Conservation (phyloP, 2,113 vertebrate species). For the Silurus glanis region DNA sequence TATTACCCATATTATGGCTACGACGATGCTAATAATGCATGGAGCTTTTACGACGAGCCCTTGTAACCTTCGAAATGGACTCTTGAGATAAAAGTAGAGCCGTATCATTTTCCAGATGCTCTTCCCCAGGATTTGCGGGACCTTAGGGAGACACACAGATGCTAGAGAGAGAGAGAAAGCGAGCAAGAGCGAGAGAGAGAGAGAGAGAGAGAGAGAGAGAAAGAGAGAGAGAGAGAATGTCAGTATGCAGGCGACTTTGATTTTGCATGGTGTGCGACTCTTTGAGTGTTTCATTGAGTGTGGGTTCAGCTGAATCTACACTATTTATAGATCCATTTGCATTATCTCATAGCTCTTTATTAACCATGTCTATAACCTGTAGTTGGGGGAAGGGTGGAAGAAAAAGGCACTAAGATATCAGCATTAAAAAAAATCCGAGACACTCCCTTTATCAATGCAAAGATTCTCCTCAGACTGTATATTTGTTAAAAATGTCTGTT, state of each 20-base stretch:
- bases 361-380: background rate
- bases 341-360: constrained; percentile 28
- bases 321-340: constrained; percentile 45
- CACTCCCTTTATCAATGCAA: background rate
- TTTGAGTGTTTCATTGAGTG: constrained; percentile 20
- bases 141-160: constrained; percentile 27
- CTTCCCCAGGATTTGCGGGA: constrained; percentile 33
- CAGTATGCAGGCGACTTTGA: constrained; percentile 6
- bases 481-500: background rate
- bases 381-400: background rate
- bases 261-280: constrained; percentile 30
- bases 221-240: background rate
- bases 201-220: constrained; percentile 11
- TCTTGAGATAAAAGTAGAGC: constrained; percentile 42
- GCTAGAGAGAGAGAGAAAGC: background rate
- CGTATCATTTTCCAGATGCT: constrained; percentile 42
- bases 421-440: background rate
- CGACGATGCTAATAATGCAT: constrained; percentile 29
- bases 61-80: constrained; percentile 34
- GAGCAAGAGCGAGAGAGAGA: background rate
- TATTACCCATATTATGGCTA: constrained; percentile 27
- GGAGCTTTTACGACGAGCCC: constrained; percentile 8
- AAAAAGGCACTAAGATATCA: background rate
- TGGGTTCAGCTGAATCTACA: constrained; percentile 40
- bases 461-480: background rate